Base-by-base conservation (phyloP, 2,888 invertebrate species). In the Hofmannophila pseudospretella region DNA sequence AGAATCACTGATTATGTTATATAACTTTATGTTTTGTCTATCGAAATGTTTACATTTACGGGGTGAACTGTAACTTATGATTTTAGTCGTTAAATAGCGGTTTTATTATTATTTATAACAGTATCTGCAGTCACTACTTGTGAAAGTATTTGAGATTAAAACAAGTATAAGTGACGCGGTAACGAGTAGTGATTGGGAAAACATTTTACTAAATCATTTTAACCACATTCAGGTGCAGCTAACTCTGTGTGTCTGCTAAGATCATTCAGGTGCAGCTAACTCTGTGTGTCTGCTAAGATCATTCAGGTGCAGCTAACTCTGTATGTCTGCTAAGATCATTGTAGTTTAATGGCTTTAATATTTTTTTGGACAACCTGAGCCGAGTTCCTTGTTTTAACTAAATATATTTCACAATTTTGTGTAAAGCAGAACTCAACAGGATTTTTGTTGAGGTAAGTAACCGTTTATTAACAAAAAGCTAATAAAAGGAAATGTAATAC, bases 381-480 rank as follows among this genome's bases (percentile, higher is more conserved):
- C 22, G 16, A 25, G 13, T 22, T 25, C 9, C 25, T 19, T 8
- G 8, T 25, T 20, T 38, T n/a, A 16, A n/a, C 30, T n/a, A 16
- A n/a, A 30, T 25, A 13, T 10, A 22, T 25, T n/a, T 20, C 25
- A 22, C 23, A 29, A 14, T 14, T 38, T 25, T 27, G 8, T 35
- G 31, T 32, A 28, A 8, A 29, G 16, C 14, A 12, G 61, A 65
- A 62, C 67, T 75, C 58, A 55, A 66, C 63, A 7, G 14, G 16
- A 8, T 22, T 32, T 32, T 51, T 63, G 61, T 73, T 68, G 63
- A 65, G 67, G 62, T 77, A 65, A 66, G 62, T 77, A 73, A 76
- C 65, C 60, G 60, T 79, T 80, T 80, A 81, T 72, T 81, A 84
- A 80, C 76, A 75, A 80, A 74, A 80, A 69, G 72, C 75, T 77